Evolutionary conservation across 2,888 invertebrate genomes (phyloP).

Genomic region (Tipula lateralis): DNA sequence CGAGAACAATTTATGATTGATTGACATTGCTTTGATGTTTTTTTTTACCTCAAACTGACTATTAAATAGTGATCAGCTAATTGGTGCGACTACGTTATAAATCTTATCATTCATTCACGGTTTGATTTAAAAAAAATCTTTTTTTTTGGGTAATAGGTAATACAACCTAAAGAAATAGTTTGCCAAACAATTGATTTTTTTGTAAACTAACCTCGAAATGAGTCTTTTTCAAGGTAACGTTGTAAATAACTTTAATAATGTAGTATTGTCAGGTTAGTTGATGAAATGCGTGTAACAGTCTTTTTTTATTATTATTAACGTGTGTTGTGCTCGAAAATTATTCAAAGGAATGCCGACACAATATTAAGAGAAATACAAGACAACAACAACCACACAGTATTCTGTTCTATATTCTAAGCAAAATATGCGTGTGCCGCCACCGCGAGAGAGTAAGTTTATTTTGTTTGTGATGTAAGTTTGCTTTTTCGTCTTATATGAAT

Average conservation of each 20-base stretch:
- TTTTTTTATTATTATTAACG: not conserved
- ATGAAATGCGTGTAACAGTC: constrained; percentile 19
- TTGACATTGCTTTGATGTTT: constrained; percentile 4
- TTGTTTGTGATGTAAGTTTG: not conserved
- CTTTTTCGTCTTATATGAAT: not conserved
- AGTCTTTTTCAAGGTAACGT: not conserved
- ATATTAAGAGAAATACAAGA: not conserved
- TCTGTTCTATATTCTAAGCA: not conserved
- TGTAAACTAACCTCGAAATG: not conserved
- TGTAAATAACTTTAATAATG: constrained; percentile 11
- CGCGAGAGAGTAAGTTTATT: not conserved
- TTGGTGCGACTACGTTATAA: not conserved
- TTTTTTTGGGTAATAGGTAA: not conserved
- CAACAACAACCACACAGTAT: not conserved
- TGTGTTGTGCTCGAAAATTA: not conserved
- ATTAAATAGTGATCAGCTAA: not conserved
- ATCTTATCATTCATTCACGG: not conserved
- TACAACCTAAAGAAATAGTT: not conserved
- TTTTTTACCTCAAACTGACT: not conserved
- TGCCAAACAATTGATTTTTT: constrained; percentile 1
- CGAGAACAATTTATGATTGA: constrained; percentile 24
- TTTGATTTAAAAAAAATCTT: not conserved
- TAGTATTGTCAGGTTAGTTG: constrained; percentile 19
- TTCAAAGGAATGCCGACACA: not conserved
- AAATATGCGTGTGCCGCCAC: not conserved